A percentile compares a stretch with the other conserved stretches of the same genome.
These are phyloP conservation scores for Lasius platythorax DNA, from an alignment of 2,888 invertebrate genomes.

Conservation along the genomic window DNA sequence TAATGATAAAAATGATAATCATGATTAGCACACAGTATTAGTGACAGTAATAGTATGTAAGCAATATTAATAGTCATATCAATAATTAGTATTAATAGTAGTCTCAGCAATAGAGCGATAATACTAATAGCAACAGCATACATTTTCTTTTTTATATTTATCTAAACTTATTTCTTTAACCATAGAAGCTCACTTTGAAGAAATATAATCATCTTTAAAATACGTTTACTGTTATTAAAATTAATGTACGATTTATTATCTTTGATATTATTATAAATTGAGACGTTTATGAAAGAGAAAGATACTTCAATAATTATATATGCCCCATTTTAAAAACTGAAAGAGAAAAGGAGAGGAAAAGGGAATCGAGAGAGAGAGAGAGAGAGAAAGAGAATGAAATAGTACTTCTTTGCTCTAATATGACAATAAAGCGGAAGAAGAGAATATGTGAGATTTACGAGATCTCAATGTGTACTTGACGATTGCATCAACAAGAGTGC, in stretches of 20 bases:
- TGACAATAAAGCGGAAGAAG: background rate
- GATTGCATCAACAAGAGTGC: background rate
- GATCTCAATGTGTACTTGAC: background rate
- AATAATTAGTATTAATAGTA: background rate
- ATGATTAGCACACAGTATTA: background rate
- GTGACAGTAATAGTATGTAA: background rate
- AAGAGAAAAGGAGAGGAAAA: background rate
- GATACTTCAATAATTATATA: background rate
- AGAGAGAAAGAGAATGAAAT: background rate
- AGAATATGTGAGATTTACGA: background rate
- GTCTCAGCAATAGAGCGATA: background rate
- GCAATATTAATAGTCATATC: background rate
- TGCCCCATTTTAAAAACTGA: background rate
- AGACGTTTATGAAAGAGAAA: background rate
- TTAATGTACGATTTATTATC: background rate
- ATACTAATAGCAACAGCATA: background rate
- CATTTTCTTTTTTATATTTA: background rate
- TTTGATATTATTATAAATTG: background rate
- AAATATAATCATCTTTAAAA: background rate
- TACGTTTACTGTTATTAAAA: background rate
- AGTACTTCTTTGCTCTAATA: background rate
- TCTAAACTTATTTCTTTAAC: slow-evolving; percentile 15
- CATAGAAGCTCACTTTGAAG: background rate
- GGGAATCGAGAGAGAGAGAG: background rate
- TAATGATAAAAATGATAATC: slow-evolving; percentile 30